phyloP scores from a whole-genome alignment of 2,797 vertebrate species.

The Ctenopoma multispine region DNA sequence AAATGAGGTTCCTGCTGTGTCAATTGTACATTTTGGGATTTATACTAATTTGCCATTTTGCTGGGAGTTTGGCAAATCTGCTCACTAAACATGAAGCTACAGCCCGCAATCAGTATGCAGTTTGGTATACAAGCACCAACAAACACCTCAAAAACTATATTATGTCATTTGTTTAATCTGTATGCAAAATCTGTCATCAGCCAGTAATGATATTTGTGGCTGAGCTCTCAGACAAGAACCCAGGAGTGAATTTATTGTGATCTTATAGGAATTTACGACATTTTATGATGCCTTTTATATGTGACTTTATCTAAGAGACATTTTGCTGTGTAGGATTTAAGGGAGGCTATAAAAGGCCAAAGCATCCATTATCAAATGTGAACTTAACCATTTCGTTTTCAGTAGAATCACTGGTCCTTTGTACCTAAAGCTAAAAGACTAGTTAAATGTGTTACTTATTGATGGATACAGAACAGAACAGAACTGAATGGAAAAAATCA shows the following conservation, averaged over 20 bases:
- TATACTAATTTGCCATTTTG: background rate
- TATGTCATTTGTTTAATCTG: no score
- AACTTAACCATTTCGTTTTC: background rate
- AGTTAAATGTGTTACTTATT: conserved; percentile 45
- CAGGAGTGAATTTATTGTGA: background rate
- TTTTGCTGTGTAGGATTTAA: background rate
- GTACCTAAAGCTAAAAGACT: background rate
- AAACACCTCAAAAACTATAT: no score
- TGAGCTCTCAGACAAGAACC: background rate
- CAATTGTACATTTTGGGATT: background rate
- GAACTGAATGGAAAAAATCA: background rate
- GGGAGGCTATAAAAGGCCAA: background rate
- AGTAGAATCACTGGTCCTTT: background rate
- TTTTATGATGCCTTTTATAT: background rate
- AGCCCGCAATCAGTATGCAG: background rate
- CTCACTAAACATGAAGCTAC: background rate
- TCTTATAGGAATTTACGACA: background rate
- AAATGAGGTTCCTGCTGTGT: conserved; percentile 7
- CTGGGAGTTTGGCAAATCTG: background rate
- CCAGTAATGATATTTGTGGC: background rate
- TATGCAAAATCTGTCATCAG: no score
- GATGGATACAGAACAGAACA: no score
- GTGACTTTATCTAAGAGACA: background rate
- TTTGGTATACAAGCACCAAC: background rate
- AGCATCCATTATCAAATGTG: background rate